phyloP scores from a whole-genome alignment of 2,888 invertebrate species.

The Dichetophora obliterata region DNA sequence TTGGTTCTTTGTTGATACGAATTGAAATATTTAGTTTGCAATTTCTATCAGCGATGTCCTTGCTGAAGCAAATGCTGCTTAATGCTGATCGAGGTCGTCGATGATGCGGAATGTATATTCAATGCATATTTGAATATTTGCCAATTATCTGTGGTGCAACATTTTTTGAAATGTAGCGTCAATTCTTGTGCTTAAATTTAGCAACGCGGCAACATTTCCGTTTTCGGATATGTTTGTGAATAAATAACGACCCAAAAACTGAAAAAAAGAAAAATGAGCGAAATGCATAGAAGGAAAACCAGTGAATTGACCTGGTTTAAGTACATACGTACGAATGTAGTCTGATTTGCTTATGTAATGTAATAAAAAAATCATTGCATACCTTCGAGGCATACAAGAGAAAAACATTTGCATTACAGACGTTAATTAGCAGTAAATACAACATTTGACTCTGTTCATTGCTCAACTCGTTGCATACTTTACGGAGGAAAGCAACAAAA shows the following conservation, averaged over 20 bases:
- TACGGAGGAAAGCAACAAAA: not conserved
- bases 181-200: no score
- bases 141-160: constrained; percentile 11
- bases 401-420: constrained; percentile 16
- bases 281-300: not conserved
- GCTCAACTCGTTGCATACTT: not conserved
- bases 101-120: not conserved
- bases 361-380: constrained; percentile 17
- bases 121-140: constrained; percentile 21
- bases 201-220: not conserved
- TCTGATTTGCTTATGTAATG: not conserved
- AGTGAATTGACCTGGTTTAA: constrained; percentile 21
- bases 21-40: no score
- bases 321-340: not conserved
- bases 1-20: no score
- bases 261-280: not conserved
- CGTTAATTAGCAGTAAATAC: not conserved
- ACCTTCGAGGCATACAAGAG: not conserved
- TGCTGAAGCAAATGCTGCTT: no score
- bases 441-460: not conserved
- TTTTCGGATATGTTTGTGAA: constrained; percentile 3
- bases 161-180: no score
- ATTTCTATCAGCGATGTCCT: no score
- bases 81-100: not conserved
- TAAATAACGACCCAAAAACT: constrained; percentile 21